Base-by-base conservation (phyloP, 2,888 invertebrate species). In the Diarsia dahlii region DNA sequence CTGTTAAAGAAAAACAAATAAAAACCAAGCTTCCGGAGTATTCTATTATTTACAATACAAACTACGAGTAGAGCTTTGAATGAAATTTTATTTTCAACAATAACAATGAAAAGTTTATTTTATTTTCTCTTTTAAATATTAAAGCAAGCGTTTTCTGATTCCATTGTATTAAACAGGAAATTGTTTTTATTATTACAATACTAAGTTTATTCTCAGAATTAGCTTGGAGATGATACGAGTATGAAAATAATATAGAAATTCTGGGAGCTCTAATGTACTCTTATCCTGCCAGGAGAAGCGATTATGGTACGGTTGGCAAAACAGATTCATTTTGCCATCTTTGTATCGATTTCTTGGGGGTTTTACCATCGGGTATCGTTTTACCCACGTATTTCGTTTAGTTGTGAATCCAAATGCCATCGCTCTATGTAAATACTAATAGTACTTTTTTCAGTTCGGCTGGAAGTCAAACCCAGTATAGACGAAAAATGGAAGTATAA, bases 81-180 rank as follows among this genome's bases (percentile, higher is more conserved):
- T 46, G 2, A 23, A 75, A 23, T 34, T 52, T 52, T 20, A 54
- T 76, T 62, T 75, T 63, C 34, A 5, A 15, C 23, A 60, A 50
- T 46, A 13, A 48, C 48, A 50, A 75, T 28, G 48, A 77, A 52
- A 18, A 48, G 56, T 50, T 77, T 56, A 9, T 45, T 56, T 45
- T 18, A 50, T 56, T 45, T 45, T 18, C n/a, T 75, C 56, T 20
- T 9, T n/a, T 28, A 28, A 65, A 77, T 65, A 75, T 39, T 58
- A 50, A 58, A 28, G n/a, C 56, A 28, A 77, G 8, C 8, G 45
- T 45, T 50, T 50, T 50, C 8, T 1, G 13, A 50, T 45, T 28
- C 1, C 67, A 20, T 34, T 67, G 45, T 67, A 10, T 28, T n/a
- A 15, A 13, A 2, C 28, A 66, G 66, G 50, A 56, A 39, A 64